Base-by-base conservation (phyloP, 2,113 vertebrate species). In the Tetrax tetrax region DNA sequence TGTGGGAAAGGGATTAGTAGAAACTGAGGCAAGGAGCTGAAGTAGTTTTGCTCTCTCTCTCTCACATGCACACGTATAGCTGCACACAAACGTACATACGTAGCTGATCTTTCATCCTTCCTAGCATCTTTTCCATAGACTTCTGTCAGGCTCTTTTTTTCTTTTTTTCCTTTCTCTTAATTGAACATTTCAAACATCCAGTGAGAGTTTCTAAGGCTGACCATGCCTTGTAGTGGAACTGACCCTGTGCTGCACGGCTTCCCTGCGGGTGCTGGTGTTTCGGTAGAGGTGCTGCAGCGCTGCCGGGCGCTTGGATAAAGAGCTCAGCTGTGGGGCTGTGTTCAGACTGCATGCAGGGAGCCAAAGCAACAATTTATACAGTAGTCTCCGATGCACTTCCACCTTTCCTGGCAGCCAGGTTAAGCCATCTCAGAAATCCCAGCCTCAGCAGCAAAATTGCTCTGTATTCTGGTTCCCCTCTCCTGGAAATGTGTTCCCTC, bases 11-110 rank as follows among this genome's bases (percentile, higher is more conserved):
- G 45, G 65, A 16, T 10, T 24, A 10, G 37, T 12, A 33, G 37
- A 38, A 76, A 6, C 27, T 22, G 63, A 66, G n/a, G n/a, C 41
- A 45, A 83, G 86, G 69, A 78, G 60, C 66, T 81, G 63, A 23
- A 56, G 24, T 41, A 33, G 2, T 70, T 80, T 19, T 24, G 41
- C 45, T 69, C 25, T 23, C 15, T 19, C 31, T 38, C 24, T n/a
- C 65, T 20, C 28, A 43, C 7, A 12, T 8, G 7, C 23, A 29
- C 18, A 23, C 24, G 5, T 4, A 8, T 4, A 12, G 33, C 23
- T 9, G 43, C 33, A 48, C 8, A 33, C 0, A 50, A 24, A 25
- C 41, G 25, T 4, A 2, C 3, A 14, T 25, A 31, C 0, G 0
- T 14, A 31, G 25, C 31, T 13, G 23, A 6, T 38, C 38, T 64